Percentiles rank a stretch among this genome's conserved stretches.
Conservation (phyloP, 2,888 invertebrate species). For the Coleophora deauratella region DNA sequence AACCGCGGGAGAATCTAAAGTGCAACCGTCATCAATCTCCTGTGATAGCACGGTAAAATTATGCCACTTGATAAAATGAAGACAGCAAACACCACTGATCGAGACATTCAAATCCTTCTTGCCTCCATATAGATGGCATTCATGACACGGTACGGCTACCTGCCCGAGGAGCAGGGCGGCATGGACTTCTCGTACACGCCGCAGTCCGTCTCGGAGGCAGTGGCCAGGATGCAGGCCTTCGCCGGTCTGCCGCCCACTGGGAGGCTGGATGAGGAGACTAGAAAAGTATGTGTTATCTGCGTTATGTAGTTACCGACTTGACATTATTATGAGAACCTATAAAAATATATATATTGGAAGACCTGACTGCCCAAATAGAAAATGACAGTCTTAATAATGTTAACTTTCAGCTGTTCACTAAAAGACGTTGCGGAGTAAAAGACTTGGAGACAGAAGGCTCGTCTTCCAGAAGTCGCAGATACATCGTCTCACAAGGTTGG, state of each 20-base stretch:
- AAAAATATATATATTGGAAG: too few relatives aligned
- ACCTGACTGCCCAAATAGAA: too few relatives aligned
- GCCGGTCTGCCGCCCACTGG: slow-evolving; percentile 82
- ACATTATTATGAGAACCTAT: too few relatives aligned
- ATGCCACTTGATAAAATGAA: too few relatives aligned
- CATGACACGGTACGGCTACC: slow-evolving; percentile 81
- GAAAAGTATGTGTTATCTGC: slow-evolving; percentile 57
- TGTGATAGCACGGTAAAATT: too few relatives aligned
- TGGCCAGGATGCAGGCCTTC: slow-evolving; percentile 80
- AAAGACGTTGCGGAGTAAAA: slow-evolving; percentile 81
- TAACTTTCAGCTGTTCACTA: slow-evolving; percentile 75
- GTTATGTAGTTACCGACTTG: too few relatives aligned
- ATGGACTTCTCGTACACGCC: slow-evolving; percentile 76
- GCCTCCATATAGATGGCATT: slow-evolving; percentile 70
- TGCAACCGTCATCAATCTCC: too few relatives aligned
- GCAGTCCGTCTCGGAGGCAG: slow-evolving; percentile 75
- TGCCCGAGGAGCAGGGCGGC: slow-evolving; percentile 66
- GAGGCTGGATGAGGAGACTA: slow-evolving; percentile 76
- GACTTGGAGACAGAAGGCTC: slow-evolving; percentile 63
- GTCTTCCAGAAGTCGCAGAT: slow-evolving; percentile 67
- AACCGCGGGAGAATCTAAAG: too few relatives aligned
- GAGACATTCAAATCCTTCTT: too few relatives aligned
- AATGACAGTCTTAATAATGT: neutral
- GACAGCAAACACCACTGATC: too few relatives aligned
- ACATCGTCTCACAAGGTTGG: slow-evolving; percentile 79